Evolutionary conservation across 2,797 vertebrate species (phyloP).

Genomic region (Sternotherus odoratus): DNA sequence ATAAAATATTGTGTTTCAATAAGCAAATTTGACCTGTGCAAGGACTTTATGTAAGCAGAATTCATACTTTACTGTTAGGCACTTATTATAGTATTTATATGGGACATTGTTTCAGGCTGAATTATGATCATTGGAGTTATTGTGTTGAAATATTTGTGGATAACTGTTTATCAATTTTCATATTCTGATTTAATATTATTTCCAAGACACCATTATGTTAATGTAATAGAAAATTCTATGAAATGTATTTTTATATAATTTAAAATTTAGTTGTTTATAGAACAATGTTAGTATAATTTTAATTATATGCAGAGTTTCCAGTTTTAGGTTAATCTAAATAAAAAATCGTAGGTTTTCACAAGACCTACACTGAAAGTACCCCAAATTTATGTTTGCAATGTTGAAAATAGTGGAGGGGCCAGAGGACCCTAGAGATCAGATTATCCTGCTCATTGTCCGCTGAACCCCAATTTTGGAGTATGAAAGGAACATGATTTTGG

Average conservation of each 20-base stretch:
- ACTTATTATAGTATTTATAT: background rate
- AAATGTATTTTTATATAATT: background rate
- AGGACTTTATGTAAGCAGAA: slow-evolving; percentile 17
- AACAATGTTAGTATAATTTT: background rate
- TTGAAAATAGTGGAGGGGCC: background rate
- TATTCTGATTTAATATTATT: background rate
- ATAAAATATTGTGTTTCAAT: background rate
- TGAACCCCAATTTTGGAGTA: background rate
- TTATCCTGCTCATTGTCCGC: background rate
- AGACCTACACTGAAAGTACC: background rate
- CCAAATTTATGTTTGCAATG: background rate
- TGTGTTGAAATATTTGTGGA: slow-evolving; percentile 30
- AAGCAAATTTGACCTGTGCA: background rate
- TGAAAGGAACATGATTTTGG: background rate
- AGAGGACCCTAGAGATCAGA: background rate
- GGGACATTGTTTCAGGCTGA: background rate
- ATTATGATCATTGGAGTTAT: background rate
- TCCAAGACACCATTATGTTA: background rate
- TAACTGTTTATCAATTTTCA: slow-evolving; percentile 36
- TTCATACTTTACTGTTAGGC: slow-evolving; percentile 49
- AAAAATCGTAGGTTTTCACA: background rate
- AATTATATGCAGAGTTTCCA: background rate
- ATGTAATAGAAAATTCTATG: slow-evolving; percentile 4
- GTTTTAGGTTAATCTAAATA: background rate
- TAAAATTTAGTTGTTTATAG: background rate